Base-by-base conservation (phyloP, 2,113 vertebrate genomes). In the Megalops atlanticus region DNA sequence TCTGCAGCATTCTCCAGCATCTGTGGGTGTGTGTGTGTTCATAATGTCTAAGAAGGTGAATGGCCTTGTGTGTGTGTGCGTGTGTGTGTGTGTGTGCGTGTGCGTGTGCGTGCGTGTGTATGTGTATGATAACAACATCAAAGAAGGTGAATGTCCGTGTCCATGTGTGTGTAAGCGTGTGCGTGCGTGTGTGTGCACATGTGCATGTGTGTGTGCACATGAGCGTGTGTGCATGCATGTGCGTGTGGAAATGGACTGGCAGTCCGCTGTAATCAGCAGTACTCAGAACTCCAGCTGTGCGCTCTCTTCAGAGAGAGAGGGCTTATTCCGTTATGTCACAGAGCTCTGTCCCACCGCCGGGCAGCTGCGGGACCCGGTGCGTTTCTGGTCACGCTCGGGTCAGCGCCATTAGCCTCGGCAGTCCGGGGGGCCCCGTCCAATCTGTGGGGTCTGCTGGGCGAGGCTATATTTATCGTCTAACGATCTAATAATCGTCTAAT, bases 201-300 rank as follows among this genome's bases (percentile, higher is more conserved):
- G n/a, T n/a, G n/a, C 8, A 10, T 64, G 58, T 24, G 58, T 64
- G 24, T 47, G 7, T 16, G 45, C 8, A 10, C 31, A n/a, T 24
- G 58, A 16, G 49, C 16, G 49, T 52, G 12, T 52, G 58, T 64
- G 58, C 7, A n/a, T 64, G n/a, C 8, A 10, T 64, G 58, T 24
- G 58, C 31, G 24, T 47, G 7, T 16, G 45, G 8, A 76, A 76
- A 49, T 76, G 43, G 15, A 45, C 31, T 31, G 8, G 11, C 35
- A 31, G 52, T 33, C n/a, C 52, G 52, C 24, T 49, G 47, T 76
- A 76, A 76, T 76, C 43, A 76, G n/a, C 74, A 52, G 33, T 76
- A 15, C 27, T 33, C 15, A 76, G n/a, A 35, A 52, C 14, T 43
- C n/a, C n/a, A 76, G 27, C 45, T 76, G n/a, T 27, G 43, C 31